A percentile compares a stretch with the other conserved stretches of the same genome.
Conservation (phyloP, 2,113 vertebrate genomes). For the Megaleporinus macrocephalus region DNA sequence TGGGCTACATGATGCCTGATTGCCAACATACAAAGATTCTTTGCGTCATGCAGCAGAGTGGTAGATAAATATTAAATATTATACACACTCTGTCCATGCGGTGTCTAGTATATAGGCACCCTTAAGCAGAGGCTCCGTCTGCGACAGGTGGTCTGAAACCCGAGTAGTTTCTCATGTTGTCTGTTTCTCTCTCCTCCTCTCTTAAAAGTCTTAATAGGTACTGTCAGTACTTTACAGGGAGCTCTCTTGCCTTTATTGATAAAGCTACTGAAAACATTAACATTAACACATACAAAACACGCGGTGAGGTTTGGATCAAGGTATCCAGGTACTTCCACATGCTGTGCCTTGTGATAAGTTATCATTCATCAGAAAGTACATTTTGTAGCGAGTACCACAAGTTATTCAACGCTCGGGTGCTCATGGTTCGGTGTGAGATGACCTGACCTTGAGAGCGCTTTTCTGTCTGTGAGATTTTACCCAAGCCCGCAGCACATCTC, state of each 20-base stretch:
- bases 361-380: not conserved
- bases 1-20: too few relatives aligned
- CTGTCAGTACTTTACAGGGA: not conserved
- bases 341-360: constrained; percentile 1
- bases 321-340: not conserved
- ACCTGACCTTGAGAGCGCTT: constrained; percentile 10
- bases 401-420: not conserved
- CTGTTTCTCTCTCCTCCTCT: not conserved
- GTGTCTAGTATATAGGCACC: too few relatives aligned
- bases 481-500: constrained; percentile 34
- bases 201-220: not conserved
- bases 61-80: too few relatives aligned
- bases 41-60: too few relatives aligned
- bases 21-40: too few relatives aligned
- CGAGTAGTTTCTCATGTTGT: not conserved
- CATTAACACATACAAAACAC: too few relatives aligned
- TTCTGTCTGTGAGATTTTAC: constrained; percentile 24
- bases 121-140: not conserved
- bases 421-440: not conserved
- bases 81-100: too few relatives aligned
- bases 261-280: not conserved
- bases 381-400: not conserved
- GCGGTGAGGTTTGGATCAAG: too few relatives aligned
- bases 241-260: not conserved
- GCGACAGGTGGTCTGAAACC: not conserved